Base-by-base conservation (phyloP, 1,140 invertebrate species). In the Mamestra configurata region DNA sequence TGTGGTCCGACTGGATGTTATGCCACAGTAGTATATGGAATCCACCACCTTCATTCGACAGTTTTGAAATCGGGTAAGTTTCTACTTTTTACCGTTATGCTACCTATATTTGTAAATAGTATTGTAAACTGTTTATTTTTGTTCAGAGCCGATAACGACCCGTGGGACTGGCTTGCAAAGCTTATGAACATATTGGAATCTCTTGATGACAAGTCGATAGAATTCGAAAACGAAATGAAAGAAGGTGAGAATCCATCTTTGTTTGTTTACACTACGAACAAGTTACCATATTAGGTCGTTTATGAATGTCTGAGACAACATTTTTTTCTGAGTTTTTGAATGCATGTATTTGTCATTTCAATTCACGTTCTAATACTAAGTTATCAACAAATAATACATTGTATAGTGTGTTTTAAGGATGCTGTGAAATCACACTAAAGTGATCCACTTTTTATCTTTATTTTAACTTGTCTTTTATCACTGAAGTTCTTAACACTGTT, bases 1-100 rank as follows among this genome's bases (percentile, higher is more conserved):
- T 98, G 79, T 98, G 98, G 98, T 98, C 97, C 89, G 98, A 99
- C 92, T 98, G 98, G 98, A 97, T 98, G 97, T 95, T 98, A 55
- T 98, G 97, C 89, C 97, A 98, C 90, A 97, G 96, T 84, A 95
- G 96, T 24, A 96, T 98, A 46, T 98, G 98, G 98, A 98, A 98
- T 95, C 98, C 98, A 35, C 97, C 97, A 37, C 98, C 98, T 49
- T 96, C 96, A 20, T 97, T 97, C 77, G 96, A 96, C 64, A 97
- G 98, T 92, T 98, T 97, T 88, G 96, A 96, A 94, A 96, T 97
- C 64, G 97, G 97, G 97, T 98, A 91, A 96, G 97, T 96, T 77
- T 76, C n/a, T 24, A 4, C 5, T 40, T 35, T 59, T 35, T 43
- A 49, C 51, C 18, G 31, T 20, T 76, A 46, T 61, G 20, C 8